Base-by-base conservation (phyloP, 2,113 vertebrate genomes). In the Sterna hirundo region DNA sequence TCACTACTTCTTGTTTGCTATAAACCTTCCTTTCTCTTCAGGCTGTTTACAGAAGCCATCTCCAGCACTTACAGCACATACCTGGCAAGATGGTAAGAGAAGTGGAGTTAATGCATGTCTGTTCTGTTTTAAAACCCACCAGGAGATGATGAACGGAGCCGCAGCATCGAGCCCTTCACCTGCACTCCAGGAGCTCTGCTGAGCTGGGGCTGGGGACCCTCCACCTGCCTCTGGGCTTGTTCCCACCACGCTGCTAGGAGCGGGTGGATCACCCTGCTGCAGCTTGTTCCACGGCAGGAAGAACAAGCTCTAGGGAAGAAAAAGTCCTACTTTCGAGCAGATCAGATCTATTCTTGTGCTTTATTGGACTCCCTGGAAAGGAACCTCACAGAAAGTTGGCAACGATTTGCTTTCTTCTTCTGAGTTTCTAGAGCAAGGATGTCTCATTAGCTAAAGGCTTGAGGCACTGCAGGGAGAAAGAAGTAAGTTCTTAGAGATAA, bases 301-400 rank as follows among this genome's bases (percentile, higher is more conserved):
- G 54, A 88, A 83, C 51, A 44, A 93, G 55, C 91, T 94, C 81
- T 34, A 86, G 81, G 88, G 13, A 58, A 55, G 49, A 75, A 70
- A 21, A 92, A 88, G 86, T 66, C 94, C 91, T 92, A 93, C 71
- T 94, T 96, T 95, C 89, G 65, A 88, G 82, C 75, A 95, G 75
- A 96, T 64, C 57, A 55, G 30, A 62, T 88, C 79, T 92, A 86
- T 95, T 91, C 72, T 20, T 74, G 80, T 88, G 72, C 80, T 84
- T 91, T 91, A 75, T 66, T 90, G 83, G 60, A 44, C 36, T 88
- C 22, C 46, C 46, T 77, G 30, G 47, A 77, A 92, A 13, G 4
- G 58, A 95, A 90, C 54, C 60, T 92, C 2, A 0, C 61, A 79
- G 94, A 85, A 90, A 94, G 68, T 61, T 93, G 93, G 91, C 86